Base-by-base conservation (phyloP, 30 jellyfish, hydroid and myxozoan species). In the Aurelia sp. region DNA sequence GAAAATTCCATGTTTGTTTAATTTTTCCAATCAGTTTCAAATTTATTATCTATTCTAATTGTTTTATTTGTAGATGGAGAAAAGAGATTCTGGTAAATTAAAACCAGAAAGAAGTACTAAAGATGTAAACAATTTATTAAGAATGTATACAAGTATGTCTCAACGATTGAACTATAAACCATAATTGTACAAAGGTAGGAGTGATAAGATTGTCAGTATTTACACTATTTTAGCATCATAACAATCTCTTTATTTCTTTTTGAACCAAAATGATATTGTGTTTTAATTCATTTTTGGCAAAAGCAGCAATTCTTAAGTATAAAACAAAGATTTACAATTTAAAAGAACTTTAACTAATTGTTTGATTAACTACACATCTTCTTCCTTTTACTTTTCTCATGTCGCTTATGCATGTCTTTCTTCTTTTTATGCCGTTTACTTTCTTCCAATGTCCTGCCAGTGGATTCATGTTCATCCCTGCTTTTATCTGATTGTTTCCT, bases 41-140 rank as follows among this genome's bases (percentile, higher is more conserved):
- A 6, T 44, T 44, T 3, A 44, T 5, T 16, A 7, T 13, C 9
- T 12, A 4, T 18, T 21, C 22, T 66, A 24, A 66, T 13, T 72
- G 4, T 53, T 38, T 5, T 68, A 22, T 38, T 66, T 83, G 60
- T 73, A 84, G 93, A 72, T 84, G 74, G 82, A 84, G 60, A 63
- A 87, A 64, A 77, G 93, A 47, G 93, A 84, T 50, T 72, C 93
- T 11, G 93, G 93, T 41, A 58, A 73, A 61, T 72, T 77, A 12
- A 84, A 71, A 33, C 87, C 87, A 71, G 84, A 16, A 63, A 72
- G 88, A 63, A 84, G 87, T 19, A 84, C 82, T 16, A 83, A 84
- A 57, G 87, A 84, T 7, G 71, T 63, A 11, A 84, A 84, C 71
- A 51, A 84, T n/a, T 67, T 84, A 62, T 62, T 84, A 44, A 72